phyloP scores from a whole-genome alignment of 1,140 invertebrate species.

The Drosophila bocki region DNA sequence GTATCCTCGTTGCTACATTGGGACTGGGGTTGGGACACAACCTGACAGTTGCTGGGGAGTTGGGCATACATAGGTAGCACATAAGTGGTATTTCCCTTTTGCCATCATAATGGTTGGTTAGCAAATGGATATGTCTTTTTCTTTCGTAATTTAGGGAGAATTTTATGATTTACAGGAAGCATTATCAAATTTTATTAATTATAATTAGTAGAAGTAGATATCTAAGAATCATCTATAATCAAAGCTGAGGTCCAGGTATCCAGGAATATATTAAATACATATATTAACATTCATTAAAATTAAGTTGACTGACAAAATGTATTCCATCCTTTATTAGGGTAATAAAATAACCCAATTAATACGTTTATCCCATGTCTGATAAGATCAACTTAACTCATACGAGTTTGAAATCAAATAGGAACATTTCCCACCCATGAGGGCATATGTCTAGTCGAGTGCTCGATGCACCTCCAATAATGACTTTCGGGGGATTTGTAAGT shows the following conservation, averaged over 20 bases:
- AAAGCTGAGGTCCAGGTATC: neutral
- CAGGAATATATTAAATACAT: neutral
- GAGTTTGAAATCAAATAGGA: neutral
- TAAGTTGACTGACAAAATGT: neutral
- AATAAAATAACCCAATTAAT: neutral
- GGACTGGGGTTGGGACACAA: constrained; percentile 1
- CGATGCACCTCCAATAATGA: constrained; percentile 14
- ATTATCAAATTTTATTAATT: neutral
- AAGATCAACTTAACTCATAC: neutral
- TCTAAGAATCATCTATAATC: neutral
- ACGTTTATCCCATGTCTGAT: neutral
- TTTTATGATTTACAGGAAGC: too few relatives aligned
- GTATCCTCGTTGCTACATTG: constrained; percentile 27
- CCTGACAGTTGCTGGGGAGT: constrained; percentile 3
- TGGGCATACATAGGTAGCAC: neutral
- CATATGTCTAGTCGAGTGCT: constrained; percentile 28
- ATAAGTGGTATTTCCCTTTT: constrained; percentile 1
- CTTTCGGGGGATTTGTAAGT: constrained; percentile 35
- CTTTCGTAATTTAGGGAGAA: neutral
- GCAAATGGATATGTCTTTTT: neutral
- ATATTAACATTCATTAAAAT: neutral
- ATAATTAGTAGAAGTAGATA: neutral
- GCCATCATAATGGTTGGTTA: neutral
- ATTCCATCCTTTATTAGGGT: too few relatives aligned
- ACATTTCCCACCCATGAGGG: neutral